Evolutionary conservation across 2,888 invertebrate genomes (phyloP).

Genomic region (Drosophila tanythrix): DNA sequence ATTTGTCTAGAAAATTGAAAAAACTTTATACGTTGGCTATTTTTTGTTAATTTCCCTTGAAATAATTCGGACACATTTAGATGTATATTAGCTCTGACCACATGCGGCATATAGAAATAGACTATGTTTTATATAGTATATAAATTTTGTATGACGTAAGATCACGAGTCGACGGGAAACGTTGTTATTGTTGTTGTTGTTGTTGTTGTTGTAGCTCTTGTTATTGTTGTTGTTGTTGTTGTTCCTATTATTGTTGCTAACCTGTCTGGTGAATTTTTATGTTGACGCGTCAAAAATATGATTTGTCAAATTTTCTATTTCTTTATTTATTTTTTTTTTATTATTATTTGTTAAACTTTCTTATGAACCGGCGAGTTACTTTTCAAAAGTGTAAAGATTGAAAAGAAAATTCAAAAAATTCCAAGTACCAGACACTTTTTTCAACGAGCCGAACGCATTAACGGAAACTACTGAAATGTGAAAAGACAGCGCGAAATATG

Average conservation of each 20-base stretch:
- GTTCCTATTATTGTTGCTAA: constrained; percentile 35
- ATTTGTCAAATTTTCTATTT: neutral
- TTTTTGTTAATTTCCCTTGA: constrained; percentile 3
- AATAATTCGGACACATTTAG: constrained; percentile 28
- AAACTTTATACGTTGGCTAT: neutral
- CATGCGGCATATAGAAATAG: constrained; percentile 77
- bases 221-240: constrained; percentile 12
- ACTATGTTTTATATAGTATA: constrained; percentile 49
- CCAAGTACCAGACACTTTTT: constrained; percentile 38
- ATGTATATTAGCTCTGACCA: constrained; percentile 65
- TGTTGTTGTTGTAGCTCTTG: constrained; percentile 7
- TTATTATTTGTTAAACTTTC: constrained; percentile 1
- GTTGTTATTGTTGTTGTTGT: constrained; percentile 17
- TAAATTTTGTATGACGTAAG: constrained; percentile 71
- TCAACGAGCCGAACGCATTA: constrained; percentile 76
- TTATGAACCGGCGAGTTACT: constrained; percentile 31
- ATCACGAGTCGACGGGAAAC: constrained; percentile 63
- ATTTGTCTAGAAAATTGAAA: neutral
- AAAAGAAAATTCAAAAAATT: constrained; percentile 17
- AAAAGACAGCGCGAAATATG: constrained; percentile 72
- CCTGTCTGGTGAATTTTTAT: constrained; percentile 40
- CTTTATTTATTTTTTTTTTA: neutral
- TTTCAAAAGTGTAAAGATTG: neutral
- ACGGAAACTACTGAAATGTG: constrained; percentile 79
- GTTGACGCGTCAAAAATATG: constrained; percentile 39